These are phyloP conservation scores for Caerostris darwini DNA, from an alignment of 1,140 invertebrate species.

Conservation along the genomic window DNA sequence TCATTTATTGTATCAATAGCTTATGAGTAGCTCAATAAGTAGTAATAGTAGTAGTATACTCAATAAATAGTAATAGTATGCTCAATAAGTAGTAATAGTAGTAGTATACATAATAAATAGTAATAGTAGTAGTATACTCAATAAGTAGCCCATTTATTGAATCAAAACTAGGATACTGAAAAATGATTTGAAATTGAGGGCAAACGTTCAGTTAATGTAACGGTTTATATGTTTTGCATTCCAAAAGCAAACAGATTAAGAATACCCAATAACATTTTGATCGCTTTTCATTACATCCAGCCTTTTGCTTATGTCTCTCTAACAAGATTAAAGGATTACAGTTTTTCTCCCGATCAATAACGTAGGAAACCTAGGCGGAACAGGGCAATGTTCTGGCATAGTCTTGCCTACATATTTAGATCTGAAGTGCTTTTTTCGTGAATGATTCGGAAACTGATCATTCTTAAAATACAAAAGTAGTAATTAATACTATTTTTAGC, in stretches of 20 bases:
- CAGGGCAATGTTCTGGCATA: not conserved
- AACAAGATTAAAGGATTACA: constrained; percentile 41
- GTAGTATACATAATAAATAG: too few species aligned
- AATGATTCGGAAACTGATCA: too few species aligned
- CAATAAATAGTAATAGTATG: too few species aligned
- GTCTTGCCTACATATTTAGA: not conserved
- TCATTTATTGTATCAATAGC: too few species aligned
- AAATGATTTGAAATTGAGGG: not conserved
- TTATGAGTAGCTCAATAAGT: too few species aligned
- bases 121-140: too few species aligned
- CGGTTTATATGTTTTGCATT: not conserved
- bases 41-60: too few species aligned
- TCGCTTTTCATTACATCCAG: not conserved
- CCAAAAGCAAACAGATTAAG: not conserved
- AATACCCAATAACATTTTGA: not conserved
- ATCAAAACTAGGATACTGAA: not conserved
- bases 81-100: too few species aligned
- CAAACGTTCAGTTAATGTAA: not conserved
- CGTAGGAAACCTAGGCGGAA: not conserved
- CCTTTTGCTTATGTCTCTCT: not conserved
- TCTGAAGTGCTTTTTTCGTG: too few species aligned
- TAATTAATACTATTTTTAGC: too few species aligned
- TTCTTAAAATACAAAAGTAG: too few species aligned
- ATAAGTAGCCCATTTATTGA: too few species aligned
- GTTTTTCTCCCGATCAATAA: not conserved